Evolutionary conservation across 2,797 vertebrate species (phyloP), one percentile per base, ranked within the genome.

Genomic region (Cercopithecus neglectus): DNA sequence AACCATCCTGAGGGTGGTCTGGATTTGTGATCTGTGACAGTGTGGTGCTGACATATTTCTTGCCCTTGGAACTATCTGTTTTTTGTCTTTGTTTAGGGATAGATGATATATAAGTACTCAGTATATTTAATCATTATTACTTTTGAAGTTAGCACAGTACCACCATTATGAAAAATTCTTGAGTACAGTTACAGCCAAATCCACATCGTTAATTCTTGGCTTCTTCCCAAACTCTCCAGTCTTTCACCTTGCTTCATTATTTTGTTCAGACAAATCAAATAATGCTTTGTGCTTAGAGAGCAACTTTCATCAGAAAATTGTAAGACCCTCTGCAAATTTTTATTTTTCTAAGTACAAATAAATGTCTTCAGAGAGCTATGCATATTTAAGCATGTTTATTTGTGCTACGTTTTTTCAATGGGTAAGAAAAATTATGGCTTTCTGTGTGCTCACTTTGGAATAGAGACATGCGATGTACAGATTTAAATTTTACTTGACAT

Each of bases 1-100:
- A 99, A 99, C 97, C 97, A 93, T 91, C 97, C 96, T 97, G 95
- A 99, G 99, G 99, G 98, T 99, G 99, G 99, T 99, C 99, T 98
- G 98, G 80, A 97, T 98, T 97, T 98, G 96, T 96, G 92, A 97
- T 97, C 96, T 96, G 95, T 97, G 97, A 95, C 95, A 96, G 94
- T 94, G 91, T 92, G 85, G 97, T 96, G 96, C 93, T 97, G 97
- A 98, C 97, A 96, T 92, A 94, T 96, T 98, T 98, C 93, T 97
- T 97, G 95, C 96, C 94, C 94, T 97, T 98, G 86, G 89, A 97
- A 91, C 96, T 96, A 91, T 97, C 97, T 97, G 82, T 78, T 92
- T 97, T 97, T 98, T 94, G 96, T 94, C 92, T 98, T 84, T 94
- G 57, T 98, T 98, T 98, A 97, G 94, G 91, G 94, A 86, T 83